phyloP scores from a whole-genome alignment of 1,140 invertebrate genomes.

The Adelges cooleyi region DNA sequence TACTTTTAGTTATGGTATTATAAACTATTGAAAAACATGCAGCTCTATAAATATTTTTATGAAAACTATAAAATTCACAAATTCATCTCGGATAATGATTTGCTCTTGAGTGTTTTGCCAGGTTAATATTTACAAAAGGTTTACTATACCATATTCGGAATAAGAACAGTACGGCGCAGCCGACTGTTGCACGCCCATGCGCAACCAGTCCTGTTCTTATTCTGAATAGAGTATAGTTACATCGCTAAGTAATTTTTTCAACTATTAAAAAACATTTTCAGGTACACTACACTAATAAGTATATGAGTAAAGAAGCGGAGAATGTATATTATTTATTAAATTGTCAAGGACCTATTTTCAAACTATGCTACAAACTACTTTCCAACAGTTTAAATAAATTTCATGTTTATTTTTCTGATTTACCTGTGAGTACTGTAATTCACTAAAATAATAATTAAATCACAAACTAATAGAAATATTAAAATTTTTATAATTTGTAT shows the following conservation, averaged over 20 bases:
- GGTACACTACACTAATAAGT: neutral
- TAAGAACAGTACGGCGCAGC: too few relatives aligned
- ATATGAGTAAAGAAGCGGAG: neutral
- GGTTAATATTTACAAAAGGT: neutral
- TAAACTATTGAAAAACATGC: too few relatives aligned
- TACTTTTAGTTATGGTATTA: too few relatives aligned
- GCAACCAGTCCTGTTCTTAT: too few relatives aligned
- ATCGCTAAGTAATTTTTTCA: neutral
- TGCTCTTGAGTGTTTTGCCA: neutral
- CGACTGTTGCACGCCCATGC: too few relatives aligned
- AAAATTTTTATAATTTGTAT: neutral
- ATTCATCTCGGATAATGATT: too few relatives aligned
- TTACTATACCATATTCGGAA: neutral
- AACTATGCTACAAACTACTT: constrained; percentile 4
- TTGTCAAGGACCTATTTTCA: constrained; percentile 7
- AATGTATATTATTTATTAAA: neutral
- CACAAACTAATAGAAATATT: neutral
- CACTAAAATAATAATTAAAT: too few relatives aligned
- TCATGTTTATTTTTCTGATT: constrained; percentile 5
- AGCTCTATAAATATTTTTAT: too few relatives aligned
- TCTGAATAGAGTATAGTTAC: neutral
- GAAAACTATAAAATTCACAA: too few relatives aligned
- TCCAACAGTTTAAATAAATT: constrained; percentile 1
- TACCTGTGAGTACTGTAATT: neutral
- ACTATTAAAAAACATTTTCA: neutral